phyloP scores from a whole-genome alignment of 2,888 invertebrate species.

The Cheilosia soror region DNA sequence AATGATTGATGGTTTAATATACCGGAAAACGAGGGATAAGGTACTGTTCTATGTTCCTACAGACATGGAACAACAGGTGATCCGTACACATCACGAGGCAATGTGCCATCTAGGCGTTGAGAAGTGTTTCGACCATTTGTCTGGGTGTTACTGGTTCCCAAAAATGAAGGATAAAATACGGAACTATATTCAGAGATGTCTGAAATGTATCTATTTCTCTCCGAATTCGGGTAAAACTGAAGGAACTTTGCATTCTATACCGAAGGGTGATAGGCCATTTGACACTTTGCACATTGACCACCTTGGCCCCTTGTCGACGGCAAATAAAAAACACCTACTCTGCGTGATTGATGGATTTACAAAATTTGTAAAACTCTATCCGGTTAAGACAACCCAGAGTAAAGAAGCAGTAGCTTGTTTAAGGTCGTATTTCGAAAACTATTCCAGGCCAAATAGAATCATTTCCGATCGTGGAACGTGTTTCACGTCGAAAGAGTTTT shows the following conservation, averaged over 20 bases:
- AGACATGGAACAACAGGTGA: too few species aligned
- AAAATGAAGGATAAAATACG: constrained; percentile 80
- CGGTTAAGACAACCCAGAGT: not conserved
- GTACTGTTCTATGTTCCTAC: too few species aligned
- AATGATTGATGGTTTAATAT: too few species aligned
- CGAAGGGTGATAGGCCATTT: constrained; percentile 80
- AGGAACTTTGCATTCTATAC: too few species aligned
- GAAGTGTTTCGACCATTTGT: constrained; percentile 45
- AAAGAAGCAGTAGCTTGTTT: not conserved
- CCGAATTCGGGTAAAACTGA: too few species aligned
- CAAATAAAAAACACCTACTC: not conserved
- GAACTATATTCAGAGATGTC: constrained; percentile 80
- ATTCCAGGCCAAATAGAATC: constrained; percentile 17
- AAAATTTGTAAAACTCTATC: constrained; percentile 15
- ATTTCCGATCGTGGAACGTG: constrained; percentile 37
- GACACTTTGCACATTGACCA: constrained; percentile 79
- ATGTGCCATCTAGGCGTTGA: constrained; percentile 48
- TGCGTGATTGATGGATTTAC: not conserved
- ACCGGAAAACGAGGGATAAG: too few species aligned
- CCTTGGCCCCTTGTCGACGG: not conserved
- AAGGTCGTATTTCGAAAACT: not conserved
- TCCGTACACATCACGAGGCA: too few species aligned
- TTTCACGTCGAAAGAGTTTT: constrained; percentile 19
- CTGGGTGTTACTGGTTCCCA: constrained; percentile 81
- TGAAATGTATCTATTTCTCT: too few species aligned